Evolutionary conservation across 2,888 invertebrate genomes (phyloP).

Genomic region (Chydorus sphaericus): DNA sequence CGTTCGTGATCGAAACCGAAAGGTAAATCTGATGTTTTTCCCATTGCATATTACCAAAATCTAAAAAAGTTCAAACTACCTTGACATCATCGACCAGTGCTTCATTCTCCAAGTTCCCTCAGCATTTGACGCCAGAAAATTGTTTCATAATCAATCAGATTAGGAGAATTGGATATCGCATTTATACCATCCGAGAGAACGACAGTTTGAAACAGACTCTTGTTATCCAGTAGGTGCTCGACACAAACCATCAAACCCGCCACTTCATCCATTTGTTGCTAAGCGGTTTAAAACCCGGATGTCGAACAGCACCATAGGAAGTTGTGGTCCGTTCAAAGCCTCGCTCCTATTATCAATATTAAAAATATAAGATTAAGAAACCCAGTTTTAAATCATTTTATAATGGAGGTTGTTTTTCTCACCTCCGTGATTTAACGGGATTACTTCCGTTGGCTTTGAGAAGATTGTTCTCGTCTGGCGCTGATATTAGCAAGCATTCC

Average conservation of each 20-base stretch:
- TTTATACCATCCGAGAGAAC: slow-evolving; percentile 5
- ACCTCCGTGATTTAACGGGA: slow-evolving; percentile 38
- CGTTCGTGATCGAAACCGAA: neutral
- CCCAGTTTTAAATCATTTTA: no score
- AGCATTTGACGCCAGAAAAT: slow-evolving; percentile 36
- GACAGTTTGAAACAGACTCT: neutral
- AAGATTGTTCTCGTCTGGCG: slow-evolving; percentile 38
- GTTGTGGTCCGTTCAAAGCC: slow-evolving; percentile 30
- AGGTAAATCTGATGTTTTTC: neutral
- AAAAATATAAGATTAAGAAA: neutral
- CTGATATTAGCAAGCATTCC: no score
- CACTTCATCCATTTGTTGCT: slow-evolving; percentile 59
- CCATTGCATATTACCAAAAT: slow-evolving; percentile 48
- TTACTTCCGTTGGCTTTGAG: slow-evolving; percentile 46
- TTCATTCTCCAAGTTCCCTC: slow-evolving; percentile 33
- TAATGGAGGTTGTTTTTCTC: neutral
- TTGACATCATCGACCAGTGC: slow-evolving; percentile 41
- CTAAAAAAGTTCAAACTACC: slow-evolving; percentile 40
- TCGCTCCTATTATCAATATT: neutral
- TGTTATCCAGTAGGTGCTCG: slow-evolving; percentile 22
- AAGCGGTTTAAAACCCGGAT: slow-evolving; percentile 29
- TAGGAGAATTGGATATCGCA: no score
- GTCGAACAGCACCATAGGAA: slow-evolving; percentile 34
- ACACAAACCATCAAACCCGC: slow-evolving; percentile 48
- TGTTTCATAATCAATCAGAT: neutral